Evolutionary conservation across 2,797 vertebrate species (phyloP).

Genomic region (Buceros bicornis): DNA sequence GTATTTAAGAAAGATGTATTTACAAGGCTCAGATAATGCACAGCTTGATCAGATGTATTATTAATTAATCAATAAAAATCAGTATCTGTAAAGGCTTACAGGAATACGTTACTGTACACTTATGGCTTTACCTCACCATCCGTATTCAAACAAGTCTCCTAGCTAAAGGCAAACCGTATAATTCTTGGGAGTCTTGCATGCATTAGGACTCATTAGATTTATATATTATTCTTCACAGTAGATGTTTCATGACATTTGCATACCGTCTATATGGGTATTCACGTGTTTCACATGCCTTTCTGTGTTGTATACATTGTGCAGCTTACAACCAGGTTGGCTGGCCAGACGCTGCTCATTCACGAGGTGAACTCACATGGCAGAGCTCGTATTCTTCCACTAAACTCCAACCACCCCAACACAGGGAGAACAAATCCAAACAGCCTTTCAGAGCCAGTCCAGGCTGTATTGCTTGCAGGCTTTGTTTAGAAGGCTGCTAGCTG

Average conservation of each 20-base stretch:
- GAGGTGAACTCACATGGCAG: neutral
- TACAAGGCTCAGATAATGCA: neutral
- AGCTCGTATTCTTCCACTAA: neutral
- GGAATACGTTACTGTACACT: conserved; percentile 10
- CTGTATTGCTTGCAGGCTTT: neutral
- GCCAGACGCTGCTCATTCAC: neutral
- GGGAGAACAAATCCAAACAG: neutral
- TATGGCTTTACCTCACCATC: conserved; percentile 33
- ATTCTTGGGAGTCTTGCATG: conserved; percentile 33
- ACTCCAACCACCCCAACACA: neutral
- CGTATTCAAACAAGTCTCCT: conserved; percentile 53
- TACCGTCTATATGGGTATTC: neutral
- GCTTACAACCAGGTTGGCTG: neutral
- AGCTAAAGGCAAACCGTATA: conserved; percentile 24
- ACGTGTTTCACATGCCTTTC: neutral
- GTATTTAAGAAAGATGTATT: neutral
- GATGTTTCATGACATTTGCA: conserved; percentile 34
- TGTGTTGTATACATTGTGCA: neutral
- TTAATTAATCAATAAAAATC: conserved; percentile 46
- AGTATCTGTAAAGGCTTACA: conserved; percentile 19
- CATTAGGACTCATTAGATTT: conserved; percentile 41
- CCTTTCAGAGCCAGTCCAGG: neutral
- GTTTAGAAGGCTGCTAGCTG: neutral
- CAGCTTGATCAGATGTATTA: neutral
- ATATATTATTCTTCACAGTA: conserved; percentile 59